phyloP scores from a whole-genome alignment of 2,113 vertebrate genomes.

The Semnornis frantzii region DNA sequence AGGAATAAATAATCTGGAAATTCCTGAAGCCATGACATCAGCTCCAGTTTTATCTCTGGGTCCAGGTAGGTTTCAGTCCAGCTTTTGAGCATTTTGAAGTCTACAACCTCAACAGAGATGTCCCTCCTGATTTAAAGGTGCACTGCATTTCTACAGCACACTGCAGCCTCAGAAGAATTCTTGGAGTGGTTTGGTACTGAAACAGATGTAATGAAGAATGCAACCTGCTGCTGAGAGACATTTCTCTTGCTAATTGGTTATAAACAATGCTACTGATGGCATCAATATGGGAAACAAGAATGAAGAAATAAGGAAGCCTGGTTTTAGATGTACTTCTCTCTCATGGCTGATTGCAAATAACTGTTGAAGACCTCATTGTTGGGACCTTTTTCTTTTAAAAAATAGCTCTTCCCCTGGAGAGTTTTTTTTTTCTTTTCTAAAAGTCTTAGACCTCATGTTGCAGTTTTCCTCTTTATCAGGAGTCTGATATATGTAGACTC shows the following conservation, averaged over 20 bases:
- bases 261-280: neutral
- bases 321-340: neutral
- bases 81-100: slow-evolving; percentile 27
- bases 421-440: neutral
- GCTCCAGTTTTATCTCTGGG: neutral
- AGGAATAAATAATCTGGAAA: neutral
- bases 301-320: neutral
- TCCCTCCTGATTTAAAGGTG: neutral
- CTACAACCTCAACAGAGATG: slow-evolving; percentile 16
- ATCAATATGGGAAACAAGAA: neutral
- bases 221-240: neutral
- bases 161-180: neutral
- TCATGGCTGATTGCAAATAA: neutral
- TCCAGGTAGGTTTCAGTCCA: neutral
- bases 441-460: neutral
- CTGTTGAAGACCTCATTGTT: neutral
- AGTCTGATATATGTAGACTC: neutral
- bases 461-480: neutral
- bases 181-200: neutral
- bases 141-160: neutral
- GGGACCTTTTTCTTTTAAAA: neutral
- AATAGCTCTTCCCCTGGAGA: neutral
- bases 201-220: slow-evolving; percentile 2
- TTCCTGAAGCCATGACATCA: neutral
- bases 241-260: neutral